phyloP scores from a whole-genome alignment of 64 coral and sea anemone genomes.

The Porites australiensis region DNA sequence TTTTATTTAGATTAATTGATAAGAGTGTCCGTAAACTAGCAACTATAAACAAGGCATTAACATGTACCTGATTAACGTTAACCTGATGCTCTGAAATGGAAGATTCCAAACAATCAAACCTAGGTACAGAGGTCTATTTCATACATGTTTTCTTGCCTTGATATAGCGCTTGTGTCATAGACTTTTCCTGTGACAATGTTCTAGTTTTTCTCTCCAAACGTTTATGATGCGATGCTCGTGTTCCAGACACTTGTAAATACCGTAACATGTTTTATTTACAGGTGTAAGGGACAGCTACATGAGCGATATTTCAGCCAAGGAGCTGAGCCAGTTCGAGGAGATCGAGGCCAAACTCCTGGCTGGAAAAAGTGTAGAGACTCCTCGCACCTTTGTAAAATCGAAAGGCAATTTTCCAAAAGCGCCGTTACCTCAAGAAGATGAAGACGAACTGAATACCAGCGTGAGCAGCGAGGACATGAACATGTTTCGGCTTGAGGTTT shows the following conservation, averaged over 20 bases:
- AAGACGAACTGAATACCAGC: conserved; percentile 85
- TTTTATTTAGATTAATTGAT: no score
- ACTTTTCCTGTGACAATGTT: no score
- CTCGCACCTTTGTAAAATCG: conserved; percentile 2
- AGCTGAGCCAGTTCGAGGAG: conserved; percentile 74
- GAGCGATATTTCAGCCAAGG: conserved; percentile 54
- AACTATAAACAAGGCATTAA: no score
- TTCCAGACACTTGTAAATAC: not conserved
- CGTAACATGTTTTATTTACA: not conserved
- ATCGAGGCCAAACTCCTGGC: conserved; percentile 61
- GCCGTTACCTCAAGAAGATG: conserved; percentile 42
- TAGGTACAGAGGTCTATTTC: no score
- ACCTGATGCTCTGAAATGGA: no score
- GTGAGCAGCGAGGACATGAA: conserved; percentile 96
- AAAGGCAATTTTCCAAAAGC: not conserved
- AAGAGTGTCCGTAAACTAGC: no score
- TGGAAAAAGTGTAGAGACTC: conserved; percentile 48
- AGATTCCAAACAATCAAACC: no score
- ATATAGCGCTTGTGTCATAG: no score
- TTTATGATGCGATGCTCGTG: not conserved
- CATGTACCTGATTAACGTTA: no score
- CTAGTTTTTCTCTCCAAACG: not conserved
- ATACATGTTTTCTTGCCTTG: no score
- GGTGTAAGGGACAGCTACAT: conserved; percentile 20
- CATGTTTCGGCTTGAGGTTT: conserved; percentile 81